Base-by-base conservation (phyloP, 2,113 vertebrate genomes). In the Stegostoma tigrinum region DNA sequence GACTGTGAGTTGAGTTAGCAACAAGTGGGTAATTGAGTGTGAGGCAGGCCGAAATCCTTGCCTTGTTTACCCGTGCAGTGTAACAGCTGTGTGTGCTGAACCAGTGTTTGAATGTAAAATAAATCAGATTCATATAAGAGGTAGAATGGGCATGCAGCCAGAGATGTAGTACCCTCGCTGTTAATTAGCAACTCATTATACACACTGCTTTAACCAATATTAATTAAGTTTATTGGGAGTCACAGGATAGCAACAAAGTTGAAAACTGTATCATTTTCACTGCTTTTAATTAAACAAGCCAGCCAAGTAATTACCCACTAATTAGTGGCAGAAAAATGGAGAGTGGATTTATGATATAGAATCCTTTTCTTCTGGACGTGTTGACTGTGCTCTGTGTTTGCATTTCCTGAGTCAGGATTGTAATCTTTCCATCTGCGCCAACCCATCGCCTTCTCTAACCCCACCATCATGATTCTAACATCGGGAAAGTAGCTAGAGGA, bases 51-150 rank as follows among this genome's bases (percentile, higher is more conserved):
- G 15, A 83, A 17, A 42, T 42, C 15, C 48, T 14, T 15, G 14
- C 8, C 55, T 61, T 64, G 17, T n/a, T 64, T 64, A 34, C 34
- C 30, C 55, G 19, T 5, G 17, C 61, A 12, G 89, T 14, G 5
- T 34, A 91, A 64, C 89, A 91, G 89, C 89, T 91, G 89, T 91
- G 30, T 64, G 89, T 64, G 34, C 55, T 91, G 55, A 91, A n/a
- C 55, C 89, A 91, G 52, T 91, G 19, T 91, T n/a, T 91, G 55
- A 91, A 91, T 91, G 64, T 66, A 64, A 91, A 91, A 91, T 91
- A 91, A 91, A 91, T 91, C 89, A 91, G 89, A 91, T 91, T 91
- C 89, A 91, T 91, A 91, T 91, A 91, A 91, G 89, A 91, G 89
- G 23, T 30, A 6, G 61, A 64, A 30, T 17, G 30, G 89, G 89